A percentile compares a stretch with the other conserved stretches of the same genome.
Evolutionary conservation across 2,113 vertebrate species (phyloP).

Genomic region (Apus apus): DNA sequence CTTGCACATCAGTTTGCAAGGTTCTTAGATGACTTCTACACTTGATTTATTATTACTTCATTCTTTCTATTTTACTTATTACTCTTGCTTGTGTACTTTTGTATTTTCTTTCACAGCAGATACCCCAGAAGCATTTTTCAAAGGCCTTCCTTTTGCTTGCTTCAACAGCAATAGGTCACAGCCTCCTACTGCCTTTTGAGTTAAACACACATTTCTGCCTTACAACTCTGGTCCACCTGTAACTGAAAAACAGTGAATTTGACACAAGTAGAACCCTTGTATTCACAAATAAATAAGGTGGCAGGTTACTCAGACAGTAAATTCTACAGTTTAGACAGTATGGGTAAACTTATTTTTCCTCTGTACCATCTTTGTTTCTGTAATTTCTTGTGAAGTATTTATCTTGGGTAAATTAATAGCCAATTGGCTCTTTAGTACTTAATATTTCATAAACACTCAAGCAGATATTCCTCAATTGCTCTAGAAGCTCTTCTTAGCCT

Average conservation of each 20-base stretch:
- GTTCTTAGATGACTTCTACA: background rate
- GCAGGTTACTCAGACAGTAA: background rate
- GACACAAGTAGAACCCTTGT: background rate
- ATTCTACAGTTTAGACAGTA: background rate
- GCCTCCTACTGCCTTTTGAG: background rate
- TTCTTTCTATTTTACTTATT: background rate
- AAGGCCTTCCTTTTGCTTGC: background rate
- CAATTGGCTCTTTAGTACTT: background rate
- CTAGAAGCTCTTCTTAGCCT: background rate
- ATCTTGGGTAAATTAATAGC: background rate
- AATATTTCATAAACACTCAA: background rate
- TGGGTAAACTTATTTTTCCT: background rate
- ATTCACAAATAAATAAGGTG: background rate
- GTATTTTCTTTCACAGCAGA: background rate
- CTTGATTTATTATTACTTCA: conserved; percentile 1
- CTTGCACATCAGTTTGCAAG: background rate
- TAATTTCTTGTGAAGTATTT: background rate
- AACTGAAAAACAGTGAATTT: background rate
- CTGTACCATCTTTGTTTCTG: background rate
- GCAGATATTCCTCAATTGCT: background rate
- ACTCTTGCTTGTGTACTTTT: background rate
- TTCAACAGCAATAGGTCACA: background rate
- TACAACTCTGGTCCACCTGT: background rate
- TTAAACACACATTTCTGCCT: background rate
- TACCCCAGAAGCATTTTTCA: background rate